Percentiles rank a stretch among this genome's conserved stretches.
Evolutionary conservation across 2,797 vertebrate species (phyloP).

Genomic region (Rhinoraja longicauda): DNA sequence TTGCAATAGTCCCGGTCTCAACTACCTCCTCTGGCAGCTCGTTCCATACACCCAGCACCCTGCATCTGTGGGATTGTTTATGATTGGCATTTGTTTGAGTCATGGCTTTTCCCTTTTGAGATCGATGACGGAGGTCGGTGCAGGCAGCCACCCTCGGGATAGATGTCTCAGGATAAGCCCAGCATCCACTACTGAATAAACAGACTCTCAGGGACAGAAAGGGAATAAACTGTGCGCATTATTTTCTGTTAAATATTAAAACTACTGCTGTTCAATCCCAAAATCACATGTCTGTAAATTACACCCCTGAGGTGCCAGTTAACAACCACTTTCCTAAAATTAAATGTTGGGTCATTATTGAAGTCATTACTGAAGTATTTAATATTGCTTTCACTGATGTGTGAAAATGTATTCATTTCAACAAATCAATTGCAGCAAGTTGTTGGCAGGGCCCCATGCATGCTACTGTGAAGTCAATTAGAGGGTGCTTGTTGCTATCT

Average conservation of each 20-base stretch:
- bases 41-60: too few species aligned
- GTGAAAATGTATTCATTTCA: conserved; percentile 35
- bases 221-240: not conserved
- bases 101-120: not conserved
- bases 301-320: not conserved
- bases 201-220: not conserved
- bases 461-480: conserved; percentile 33
- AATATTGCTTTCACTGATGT: not conserved
- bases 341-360: conserved; percentile 28
- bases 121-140: not conserved
- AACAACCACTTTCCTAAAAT: not conserved
- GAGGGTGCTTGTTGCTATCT: conserved; percentile 16
- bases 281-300: too few species aligned
- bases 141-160: not conserved
- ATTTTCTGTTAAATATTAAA: not conserved
- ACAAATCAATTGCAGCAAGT: conserved; percentile 19
- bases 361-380: conserved; percentile 20
- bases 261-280: not conserved
- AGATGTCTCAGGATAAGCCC: not conserved
- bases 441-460: too few species aligned
- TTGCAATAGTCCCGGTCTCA: too few species aligned
- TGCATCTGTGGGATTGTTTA: too few species aligned
- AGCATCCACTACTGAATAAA: not conserved
- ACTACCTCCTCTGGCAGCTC: too few species aligned
- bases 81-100: not conserved